Evolutionary conservation across 2,113 vertebrate species (phyloP), one percentile per base, ranked within the genome.

Genomic region (Neogobius melanostomus): DNA sequence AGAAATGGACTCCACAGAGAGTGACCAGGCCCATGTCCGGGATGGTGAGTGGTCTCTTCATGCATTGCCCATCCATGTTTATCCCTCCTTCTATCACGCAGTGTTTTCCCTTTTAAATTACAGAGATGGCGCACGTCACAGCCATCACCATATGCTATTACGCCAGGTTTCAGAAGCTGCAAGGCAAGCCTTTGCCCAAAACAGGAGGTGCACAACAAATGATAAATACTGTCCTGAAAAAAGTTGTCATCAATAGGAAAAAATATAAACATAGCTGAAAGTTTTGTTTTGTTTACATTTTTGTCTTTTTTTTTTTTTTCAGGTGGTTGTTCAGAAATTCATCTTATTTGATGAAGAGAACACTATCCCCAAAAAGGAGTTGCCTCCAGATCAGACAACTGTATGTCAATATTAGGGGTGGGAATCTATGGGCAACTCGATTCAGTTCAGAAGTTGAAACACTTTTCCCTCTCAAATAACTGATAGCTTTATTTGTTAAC

Each of bases 301-400:
- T 12, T 5, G 11, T 50, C 11, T 56, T 56, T 28, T 17, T 16
- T 56, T 56, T 28, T 17, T 16, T 28, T 56, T 4, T 21, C 82
- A 91, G 83, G 83, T 85, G 60, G 70, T 93, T 47, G 91, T 93
- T 0, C 92, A 91, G 76, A 90, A 81, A 53, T 77, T n/a, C n/a
- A n/a, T n/a, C n/a, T n/a, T 94, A 68, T 94, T 94, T 75, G 74
- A 83, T n/a, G 91, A 92, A 49, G 59, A 67, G 66, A 76, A 21
- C 6, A 44, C 62, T 2, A 64, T 53, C 42, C 50, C 64, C 21
- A 56, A 21, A 76, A 46, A 56, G 11, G 75, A 79, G 54, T 74
- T 65, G 44, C 60, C 43, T 17, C 54, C 36, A 11, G 50, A 44
- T 68, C 74, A 72, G 67, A 15, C 71, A 43, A 14, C 60, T 68